Evolutionary conservation across 2,113 vertebrate species (phyloP), one percentile per base, ranked within the genome.

Genomic region (Ochotona princeps): DNA sequence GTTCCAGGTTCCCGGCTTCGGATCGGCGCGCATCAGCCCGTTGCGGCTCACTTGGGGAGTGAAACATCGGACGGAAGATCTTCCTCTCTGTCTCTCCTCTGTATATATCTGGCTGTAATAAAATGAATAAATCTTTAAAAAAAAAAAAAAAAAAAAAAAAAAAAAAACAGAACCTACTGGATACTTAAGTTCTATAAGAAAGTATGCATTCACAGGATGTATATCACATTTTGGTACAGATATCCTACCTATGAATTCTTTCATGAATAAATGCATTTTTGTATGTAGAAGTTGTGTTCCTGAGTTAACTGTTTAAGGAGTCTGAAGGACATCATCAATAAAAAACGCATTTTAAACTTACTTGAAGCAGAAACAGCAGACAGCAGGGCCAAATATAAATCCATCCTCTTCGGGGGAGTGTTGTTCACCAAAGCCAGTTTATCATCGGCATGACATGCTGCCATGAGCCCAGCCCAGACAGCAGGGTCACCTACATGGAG

Each of bases 401-500:
- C 97, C 30, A 84, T 97, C 88, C 93, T 97, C 92, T 97, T 96
- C 0, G 98, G 98, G 90, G 97, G 94, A 84, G 97, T 96, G 44
- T 98, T 98, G 49, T 96, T 98, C 2, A 99, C 98, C 83, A 97
- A 96, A 84, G 96, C 98, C 79, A 98, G 70, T 0, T 98, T 98
- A 94, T 99, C 98, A 96, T 99, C 99, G 30, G 98, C 98, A 95
- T 99, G 98, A 97, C 98, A 99, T 72, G 99, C 99, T 87, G 99
- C 98, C 99, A 99, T 99, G 61, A 99, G 97, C 69, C 98, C 99
- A 1, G 99, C 98, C 99, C 99, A 99, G 26, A 98, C 97, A 89
- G 98, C 98, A 86, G 99, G 98, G 96, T 99, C 38, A 44, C 38
- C 38, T 44, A 44, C 38, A 44, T 44, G 38, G 38, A 44, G 38